phyloP scores from a whole-genome alignment of 2,888 invertebrate species.

The Vanessa cardui region DNA sequence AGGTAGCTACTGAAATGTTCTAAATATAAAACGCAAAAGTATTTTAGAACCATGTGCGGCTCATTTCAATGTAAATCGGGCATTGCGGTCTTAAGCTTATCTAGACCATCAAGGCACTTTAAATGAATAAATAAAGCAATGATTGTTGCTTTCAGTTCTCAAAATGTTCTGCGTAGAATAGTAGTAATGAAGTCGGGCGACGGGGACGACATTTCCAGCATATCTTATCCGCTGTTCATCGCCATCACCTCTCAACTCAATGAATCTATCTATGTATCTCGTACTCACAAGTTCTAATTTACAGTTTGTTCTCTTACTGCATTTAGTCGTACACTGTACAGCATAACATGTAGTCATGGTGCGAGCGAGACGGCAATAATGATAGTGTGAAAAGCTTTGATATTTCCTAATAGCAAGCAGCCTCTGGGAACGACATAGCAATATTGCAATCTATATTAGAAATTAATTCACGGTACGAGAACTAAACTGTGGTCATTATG shows the following conservation, averaged over 20 bases:
- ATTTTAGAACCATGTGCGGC: too few relatives aligned
- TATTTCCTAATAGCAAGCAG: constrained; percentile 2
- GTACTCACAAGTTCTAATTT: neutral
- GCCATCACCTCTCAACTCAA: neutral
- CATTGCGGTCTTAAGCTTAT: neutral
- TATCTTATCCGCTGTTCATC: neutral
- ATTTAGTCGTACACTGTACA: too few relatives aligned
- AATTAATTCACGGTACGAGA: constrained; percentile 4
- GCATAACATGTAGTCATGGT: neutral
- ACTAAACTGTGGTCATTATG: constrained; percentile 4
- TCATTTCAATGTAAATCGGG: too few relatives aligned
- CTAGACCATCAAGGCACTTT: neutral
- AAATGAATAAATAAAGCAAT: too few relatives aligned
- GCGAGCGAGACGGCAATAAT: neutral
- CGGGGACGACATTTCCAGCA: neutral
- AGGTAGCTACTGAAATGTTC: too few relatives aligned
- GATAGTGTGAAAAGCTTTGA: neutral
- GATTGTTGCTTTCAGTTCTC: too few relatives aligned
- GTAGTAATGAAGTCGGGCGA: too few relatives aligned
- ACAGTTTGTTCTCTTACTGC: neutral
- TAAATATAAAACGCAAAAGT: too few relatives aligned
- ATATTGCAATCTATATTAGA: constrained; percentile 3
- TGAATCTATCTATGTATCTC: neutral
- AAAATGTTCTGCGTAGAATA: too few relatives aligned
- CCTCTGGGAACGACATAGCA: neutral